Conservation (phyloP, 2,797 vertebrate genomes). For the Choloepus didactylus region DNA sequence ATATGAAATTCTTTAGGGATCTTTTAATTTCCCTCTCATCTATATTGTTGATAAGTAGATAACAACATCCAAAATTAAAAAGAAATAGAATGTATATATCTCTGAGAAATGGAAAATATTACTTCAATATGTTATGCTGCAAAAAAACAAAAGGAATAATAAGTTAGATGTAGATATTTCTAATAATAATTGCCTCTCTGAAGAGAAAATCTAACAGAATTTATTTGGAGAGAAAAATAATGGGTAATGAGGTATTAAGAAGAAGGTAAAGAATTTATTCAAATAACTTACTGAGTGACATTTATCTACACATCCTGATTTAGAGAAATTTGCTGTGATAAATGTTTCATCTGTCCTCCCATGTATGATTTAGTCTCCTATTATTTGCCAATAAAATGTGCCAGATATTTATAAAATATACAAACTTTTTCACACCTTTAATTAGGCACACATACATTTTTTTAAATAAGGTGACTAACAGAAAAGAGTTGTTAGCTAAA, state of each 20-base stretch:
- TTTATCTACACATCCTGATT: background rate
- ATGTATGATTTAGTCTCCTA: background rate
- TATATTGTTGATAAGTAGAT: background rate
- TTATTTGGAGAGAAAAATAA: constrained; percentile 20
- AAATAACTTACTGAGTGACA: background rate
- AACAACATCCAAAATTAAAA: background rate
- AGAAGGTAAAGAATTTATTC: background rate
- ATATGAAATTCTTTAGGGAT: background rate
- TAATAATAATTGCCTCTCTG: background rate
- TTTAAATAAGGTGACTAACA: background rate
- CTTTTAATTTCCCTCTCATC: background rate
- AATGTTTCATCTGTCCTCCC: background rate
- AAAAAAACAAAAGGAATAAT: background rate
- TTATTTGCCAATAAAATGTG: background rate
- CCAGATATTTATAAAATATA: background rate
- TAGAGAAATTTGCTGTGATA: background rate
- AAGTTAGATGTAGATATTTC: background rate
- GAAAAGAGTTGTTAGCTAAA: background rate
- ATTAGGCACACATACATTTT: background rate
- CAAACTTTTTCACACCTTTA: background rate
- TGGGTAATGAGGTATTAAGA: background rate
- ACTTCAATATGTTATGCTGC: background rate
- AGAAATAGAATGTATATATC: background rate
- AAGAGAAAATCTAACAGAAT: background rate
- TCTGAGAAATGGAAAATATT: background rate